A percentile compares a stretch with the other conserved stretches of the same genome.
These are phyloP conservation scores for Mustelus asterias DNA, from an alignment of 2,113 vertebrate genomes.

Conservation along the genomic window DNA sequence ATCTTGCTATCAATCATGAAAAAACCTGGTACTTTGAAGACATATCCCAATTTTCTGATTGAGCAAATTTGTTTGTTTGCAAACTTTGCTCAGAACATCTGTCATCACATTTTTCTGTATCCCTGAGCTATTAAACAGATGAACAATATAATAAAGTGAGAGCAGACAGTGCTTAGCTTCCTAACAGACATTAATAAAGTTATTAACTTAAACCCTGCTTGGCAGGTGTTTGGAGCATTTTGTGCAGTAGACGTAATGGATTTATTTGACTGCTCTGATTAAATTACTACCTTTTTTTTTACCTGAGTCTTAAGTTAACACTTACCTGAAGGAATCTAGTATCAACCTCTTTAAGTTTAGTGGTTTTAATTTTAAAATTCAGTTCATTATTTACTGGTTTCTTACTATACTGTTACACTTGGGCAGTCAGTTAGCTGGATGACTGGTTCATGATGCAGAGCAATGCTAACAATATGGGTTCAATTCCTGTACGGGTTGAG, in stretches of 20 bases:
- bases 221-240: neutral
- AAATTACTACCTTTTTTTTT: neutral
- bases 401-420: too few species aligned
- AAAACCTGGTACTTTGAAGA: neutral
- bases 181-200: neutral
- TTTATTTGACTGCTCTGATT: neutral
- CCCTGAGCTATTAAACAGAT: neutral
- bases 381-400: too few species aligned
- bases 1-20: neutral
- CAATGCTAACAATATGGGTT: too few species aligned
- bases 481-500: too few species aligned
- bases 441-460: too few species aligned
- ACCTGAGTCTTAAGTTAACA: neutral
- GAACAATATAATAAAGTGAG: neutral
- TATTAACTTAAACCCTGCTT: neutral
- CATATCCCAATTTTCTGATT: neutral
- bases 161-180: neutral
- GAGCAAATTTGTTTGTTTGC: neutral
- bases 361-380: neutral
- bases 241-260: neutral
- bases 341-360: neutral
- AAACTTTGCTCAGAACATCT: neutral
- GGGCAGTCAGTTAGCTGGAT: too few species aligned
- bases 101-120: neutral
- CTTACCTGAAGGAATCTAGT: neutral